Evolutionary conservation across 1,140 invertebrate genomes (phyloP).

Genomic region (Cryptotermes secundus): DNA sequence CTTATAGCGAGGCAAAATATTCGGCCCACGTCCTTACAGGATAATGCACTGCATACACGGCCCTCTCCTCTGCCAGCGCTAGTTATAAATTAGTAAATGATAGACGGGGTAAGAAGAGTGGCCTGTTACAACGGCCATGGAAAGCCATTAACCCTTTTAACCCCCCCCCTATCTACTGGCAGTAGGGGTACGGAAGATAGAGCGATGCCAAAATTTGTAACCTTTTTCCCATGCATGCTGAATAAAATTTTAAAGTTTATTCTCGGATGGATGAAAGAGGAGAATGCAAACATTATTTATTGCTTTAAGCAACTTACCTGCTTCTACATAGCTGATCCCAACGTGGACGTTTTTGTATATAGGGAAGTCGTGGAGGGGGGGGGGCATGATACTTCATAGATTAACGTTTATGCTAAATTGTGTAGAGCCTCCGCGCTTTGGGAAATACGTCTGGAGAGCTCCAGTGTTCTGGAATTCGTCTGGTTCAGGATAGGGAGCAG

Average conservation of each 20-base stretch:
- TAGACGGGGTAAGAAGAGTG: neutral
- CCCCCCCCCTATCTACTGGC: neutral
- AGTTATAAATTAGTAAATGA: neutral
- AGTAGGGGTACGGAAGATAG: neutral
- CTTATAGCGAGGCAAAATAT: neutral
- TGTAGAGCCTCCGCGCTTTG: neutral
- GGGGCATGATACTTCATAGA: neutral
- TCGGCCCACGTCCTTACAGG: neutral
- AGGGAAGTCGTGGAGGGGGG: neutral
- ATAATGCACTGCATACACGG: neutral
- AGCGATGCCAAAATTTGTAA: neutral
- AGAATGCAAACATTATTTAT: conserved; percentile 1
- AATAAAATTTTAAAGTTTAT: conserved; percentile 16
- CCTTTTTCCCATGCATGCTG: conserved; percentile 8
- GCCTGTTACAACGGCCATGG: neutral
- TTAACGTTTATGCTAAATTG: neutral
- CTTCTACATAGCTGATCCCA: neutral
- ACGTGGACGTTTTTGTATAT: neutral
- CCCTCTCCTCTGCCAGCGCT: neutral
- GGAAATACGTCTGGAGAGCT: neutral
- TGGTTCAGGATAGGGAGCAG: too few species aligned
- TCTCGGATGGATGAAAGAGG: neutral
- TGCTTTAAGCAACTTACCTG: neutral
- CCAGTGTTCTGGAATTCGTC: neutral
- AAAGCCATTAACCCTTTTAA: conserved; percentile 9